Conservation (phyloP, 2,797 vertebrate genomes). For the Salarias fasciatus region DNA sequence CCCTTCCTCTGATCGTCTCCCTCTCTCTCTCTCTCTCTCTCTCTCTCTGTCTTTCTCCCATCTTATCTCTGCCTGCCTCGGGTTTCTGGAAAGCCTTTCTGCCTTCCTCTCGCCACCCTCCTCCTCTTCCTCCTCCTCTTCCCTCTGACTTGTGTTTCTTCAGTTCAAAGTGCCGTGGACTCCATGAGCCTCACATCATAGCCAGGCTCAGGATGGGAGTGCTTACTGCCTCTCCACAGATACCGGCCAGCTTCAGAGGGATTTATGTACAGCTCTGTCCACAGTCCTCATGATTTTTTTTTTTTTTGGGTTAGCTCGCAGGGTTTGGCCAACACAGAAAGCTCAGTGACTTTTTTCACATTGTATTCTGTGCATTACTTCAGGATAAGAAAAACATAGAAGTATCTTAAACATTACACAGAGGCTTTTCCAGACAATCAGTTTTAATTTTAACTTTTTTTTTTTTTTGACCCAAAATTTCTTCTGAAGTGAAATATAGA, state of each 20-base stretch:
- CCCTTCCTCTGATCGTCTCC: slow-evolving; percentile 27
- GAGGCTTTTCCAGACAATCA: too few species aligned
- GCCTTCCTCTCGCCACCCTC: slow-evolving; percentile 19
- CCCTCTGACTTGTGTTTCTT: slow-evolving; percentile 34
- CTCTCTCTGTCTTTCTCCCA: slow-evolving; percentile 43
- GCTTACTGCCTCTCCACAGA: slow-evolving; percentile 45
- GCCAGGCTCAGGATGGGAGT: slow-evolving; percentile 46
- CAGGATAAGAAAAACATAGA: too few species aligned
- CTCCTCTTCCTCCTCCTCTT: slow-evolving; percentile 19
- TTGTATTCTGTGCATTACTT: too few species aligned
- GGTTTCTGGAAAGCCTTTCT: slow-evolving; percentile 51
- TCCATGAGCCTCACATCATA: slow-evolving; percentile 54
- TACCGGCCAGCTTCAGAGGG: slow-evolving; percentile 48
- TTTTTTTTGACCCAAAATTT: too few species aligned
- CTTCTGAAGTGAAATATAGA: too few species aligned
- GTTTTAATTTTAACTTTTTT: too few species aligned
- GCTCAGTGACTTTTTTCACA: too few species aligned
- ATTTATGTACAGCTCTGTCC: slow-evolving; percentile 43
- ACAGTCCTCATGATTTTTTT: slow-evolving; percentile 15
- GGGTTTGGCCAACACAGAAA: background rate
- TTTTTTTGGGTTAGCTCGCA: slow-evolving; percentile 3
- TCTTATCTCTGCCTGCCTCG: slow-evolving; percentile 52
- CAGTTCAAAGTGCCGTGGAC: slow-evolving; percentile 55
- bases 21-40: slow-evolving; percentile 42
- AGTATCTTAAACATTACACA: too few species aligned